Percentiles rank a stretch among this genome's conserved stretches.
phyloP scores from a whole-genome alignment of 1,140 invertebrate species.

The Zelostemma sp. region DNA sequence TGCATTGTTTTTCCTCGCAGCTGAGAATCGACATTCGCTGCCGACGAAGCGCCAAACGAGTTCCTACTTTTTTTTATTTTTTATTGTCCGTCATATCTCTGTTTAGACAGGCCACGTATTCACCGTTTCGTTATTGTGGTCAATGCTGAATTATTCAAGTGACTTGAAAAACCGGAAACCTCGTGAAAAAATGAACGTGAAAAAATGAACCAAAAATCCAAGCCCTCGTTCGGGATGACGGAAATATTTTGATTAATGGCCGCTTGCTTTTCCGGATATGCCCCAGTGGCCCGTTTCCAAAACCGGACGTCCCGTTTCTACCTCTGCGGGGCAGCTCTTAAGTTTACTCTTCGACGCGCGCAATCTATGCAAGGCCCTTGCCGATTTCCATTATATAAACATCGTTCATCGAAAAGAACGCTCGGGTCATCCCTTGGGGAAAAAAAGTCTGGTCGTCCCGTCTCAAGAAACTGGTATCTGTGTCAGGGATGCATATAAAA shows the following conservation, averaged over 20 bases:
- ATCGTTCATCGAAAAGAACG: slow-evolving; percentile 24
- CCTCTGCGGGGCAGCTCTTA: slow-evolving; percentile 1
- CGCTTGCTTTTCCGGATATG: slow-evolving; percentile 50
- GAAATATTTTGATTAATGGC: slow-evolving; percentile 65
- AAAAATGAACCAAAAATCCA: slow-evolving; percentile 31
- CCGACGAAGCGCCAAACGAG: too few relatives aligned
- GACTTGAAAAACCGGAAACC: slow-evolving; percentile 39
- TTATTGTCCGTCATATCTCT: not conserved
- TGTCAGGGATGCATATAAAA: slow-evolving; percentile 39
- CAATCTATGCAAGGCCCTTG: slow-evolving; percentile 5
- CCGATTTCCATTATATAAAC: slow-evolving; percentile 32
- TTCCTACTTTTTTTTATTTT: too few relatives aligned
- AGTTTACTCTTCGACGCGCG: slow-evolving; percentile 1
- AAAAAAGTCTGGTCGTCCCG: slow-evolving; percentile 34
- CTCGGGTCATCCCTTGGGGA: slow-evolving; percentile 52
- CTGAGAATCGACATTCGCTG: too few relatives aligned
- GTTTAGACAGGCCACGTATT: not conserved
- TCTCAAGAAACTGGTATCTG: slow-evolving; percentile 53
- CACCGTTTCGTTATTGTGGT: slow-evolving; percentile 32
- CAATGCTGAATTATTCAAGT: slow-evolving; percentile 19
- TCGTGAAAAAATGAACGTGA: slow-evolving; percentile 6
- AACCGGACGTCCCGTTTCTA: slow-evolving; percentile 55
- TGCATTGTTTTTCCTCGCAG: too few relatives aligned
- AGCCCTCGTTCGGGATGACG: slow-evolving; percentile 10
- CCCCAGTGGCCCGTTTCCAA: slow-evolving; percentile 60